Conservation (phyloP, 2,113 vertebrate genomes). For the Gymnobelideus leadbeateri region DNA sequence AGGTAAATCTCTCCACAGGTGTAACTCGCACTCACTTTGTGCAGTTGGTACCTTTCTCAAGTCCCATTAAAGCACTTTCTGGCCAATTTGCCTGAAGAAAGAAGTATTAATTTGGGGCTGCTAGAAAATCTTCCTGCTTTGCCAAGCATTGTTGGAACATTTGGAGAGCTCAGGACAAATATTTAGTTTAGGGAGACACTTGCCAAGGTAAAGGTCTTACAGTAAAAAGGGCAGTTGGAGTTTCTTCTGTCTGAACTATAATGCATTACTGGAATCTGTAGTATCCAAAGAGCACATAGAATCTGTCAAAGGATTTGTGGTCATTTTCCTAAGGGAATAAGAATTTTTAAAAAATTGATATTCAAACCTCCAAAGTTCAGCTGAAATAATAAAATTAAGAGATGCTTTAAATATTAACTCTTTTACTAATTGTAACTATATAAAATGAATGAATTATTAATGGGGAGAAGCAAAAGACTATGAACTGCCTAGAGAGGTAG, state of each 20-base stretch:
- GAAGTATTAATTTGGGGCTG: slow-evolving; percentile 53
- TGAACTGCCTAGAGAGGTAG: slow-evolving; percentile 51
- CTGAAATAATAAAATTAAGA: slow-evolving; percentile 20
- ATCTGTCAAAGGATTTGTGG: slow-evolving; percentile 42
- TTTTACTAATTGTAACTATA: slow-evolving; percentile 56
- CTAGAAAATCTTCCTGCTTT: slow-evolving; percentile 49
- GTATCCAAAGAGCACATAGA: slow-evolving; percentile 60
- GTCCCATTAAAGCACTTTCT: not conserved
- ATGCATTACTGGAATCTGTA: slow-evolving; percentile 57
- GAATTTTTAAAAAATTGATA: not conserved
- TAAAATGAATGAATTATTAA: slow-evolving; percentile 72
- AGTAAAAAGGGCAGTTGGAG: slow-evolving; percentile 71
- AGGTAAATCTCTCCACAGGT: not conserved
- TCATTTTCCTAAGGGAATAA: not conserved
- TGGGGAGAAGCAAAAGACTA: slow-evolving; percentile 36
- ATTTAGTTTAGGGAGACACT: slow-evolving; percentile 71
- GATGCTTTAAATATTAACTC: not conserved
- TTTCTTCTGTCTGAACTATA: slow-evolving; percentile 54
- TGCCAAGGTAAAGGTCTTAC: slow-evolving; percentile 75
- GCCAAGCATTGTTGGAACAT: slow-evolving; percentile 51
- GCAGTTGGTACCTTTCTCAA: not conserved
- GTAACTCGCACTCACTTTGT: not conserved
- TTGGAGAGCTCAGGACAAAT: slow-evolving; percentile 69
- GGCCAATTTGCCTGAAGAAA: slow-evolving; percentile 44
- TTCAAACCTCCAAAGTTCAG: slow-evolving; percentile 41